Evolutionary conservation across 2,888 invertebrate genomes (phyloP).

Genomic region (Andrena haemorrhoa): DNA sequence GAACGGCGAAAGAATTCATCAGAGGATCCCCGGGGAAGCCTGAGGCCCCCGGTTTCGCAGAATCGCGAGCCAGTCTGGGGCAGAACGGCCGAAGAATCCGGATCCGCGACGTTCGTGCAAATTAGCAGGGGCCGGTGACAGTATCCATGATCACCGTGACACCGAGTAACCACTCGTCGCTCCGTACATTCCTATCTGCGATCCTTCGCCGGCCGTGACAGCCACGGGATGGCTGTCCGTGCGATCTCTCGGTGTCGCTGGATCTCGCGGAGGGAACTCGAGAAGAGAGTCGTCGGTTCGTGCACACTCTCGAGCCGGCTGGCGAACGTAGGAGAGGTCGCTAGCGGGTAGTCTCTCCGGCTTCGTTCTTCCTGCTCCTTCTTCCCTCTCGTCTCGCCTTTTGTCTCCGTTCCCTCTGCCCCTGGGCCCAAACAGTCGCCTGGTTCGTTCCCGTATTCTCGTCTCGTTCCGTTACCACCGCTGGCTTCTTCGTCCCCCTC

Average conservation of each 20-base stretch:
- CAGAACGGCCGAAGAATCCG: conserved; percentile 57
- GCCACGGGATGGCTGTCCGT: conserved; percentile 48
- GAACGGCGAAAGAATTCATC: conserved; percentile 2
- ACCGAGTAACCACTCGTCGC: conserved; percentile 61
- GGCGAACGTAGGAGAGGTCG: conserved; percentile 48
- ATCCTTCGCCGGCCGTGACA: conserved; percentile 54
- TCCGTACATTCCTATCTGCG: conserved; percentile 61
- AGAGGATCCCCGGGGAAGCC: background rate
- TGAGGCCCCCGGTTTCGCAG: conserved; percentile 22
- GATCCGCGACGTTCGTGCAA: conserved; percentile 63
- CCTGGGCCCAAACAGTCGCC: background rate
- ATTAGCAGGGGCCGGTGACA: conserved; percentile 61
- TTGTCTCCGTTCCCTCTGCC: conserved; percentile 33
- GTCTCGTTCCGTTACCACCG: conserved; percentile 32
- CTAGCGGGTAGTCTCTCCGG: conserved; percentile 36
- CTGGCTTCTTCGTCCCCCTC: conserved; percentile 16
- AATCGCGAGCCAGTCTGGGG: conserved; percentile 15
- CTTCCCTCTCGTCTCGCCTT: conserved; percentile 22
- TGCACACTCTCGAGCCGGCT: background rate
- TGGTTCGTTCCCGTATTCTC: conserved; percentile 37
- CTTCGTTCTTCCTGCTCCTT: conserved; percentile 34
- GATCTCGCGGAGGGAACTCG: conserved; percentile 7
- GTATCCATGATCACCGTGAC: conserved; percentile 65
- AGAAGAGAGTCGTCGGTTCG: conserved; percentile 43
- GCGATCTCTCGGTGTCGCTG: conserved; percentile 29